A percentile compares a stretch with the other conserved stretches of the same genome.
phyloP scores from a whole-genome alignment of 2,113 vertebrate species.

The Jaculus jaculus region DNA sequence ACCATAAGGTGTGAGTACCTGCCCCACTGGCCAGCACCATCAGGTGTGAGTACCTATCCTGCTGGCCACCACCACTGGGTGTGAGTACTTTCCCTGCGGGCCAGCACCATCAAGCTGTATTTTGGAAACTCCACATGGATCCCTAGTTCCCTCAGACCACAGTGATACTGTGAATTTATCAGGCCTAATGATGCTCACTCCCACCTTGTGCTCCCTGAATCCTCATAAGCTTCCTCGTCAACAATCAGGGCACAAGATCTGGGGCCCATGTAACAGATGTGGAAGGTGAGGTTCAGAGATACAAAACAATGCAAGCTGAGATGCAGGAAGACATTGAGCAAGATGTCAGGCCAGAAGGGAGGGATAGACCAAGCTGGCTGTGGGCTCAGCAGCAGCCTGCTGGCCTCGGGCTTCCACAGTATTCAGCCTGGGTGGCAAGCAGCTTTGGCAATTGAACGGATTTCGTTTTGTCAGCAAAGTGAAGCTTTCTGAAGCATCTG shows the following conservation, averaged over 20 bases:
- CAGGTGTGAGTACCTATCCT: no score
- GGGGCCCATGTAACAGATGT: fast-evolving
- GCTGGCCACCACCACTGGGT: background rate
- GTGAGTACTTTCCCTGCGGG: no score
- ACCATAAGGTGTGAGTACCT: no score
- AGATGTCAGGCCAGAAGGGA: background rate
- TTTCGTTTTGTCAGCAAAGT: slow-evolving; percentile 45
- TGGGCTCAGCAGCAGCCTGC: background rate
- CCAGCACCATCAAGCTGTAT: fast-evolving
- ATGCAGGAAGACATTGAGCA: fast-evolving
- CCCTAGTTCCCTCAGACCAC: fast-evolving
- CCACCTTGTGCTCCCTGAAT: fast-evolving
- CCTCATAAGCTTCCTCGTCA: fast-evolving
- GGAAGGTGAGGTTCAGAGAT: background rate
- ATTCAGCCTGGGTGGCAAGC: background rate
- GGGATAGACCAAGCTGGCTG: background rate
- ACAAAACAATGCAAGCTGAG: fast-evolving
- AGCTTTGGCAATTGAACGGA: background rate
- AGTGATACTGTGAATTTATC: background rate
- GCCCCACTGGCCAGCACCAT: no score
- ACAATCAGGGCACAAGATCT: background rate
- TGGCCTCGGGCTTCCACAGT: background rate
- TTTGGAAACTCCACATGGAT: fast-evolving
- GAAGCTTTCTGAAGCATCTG: slow-evolving; percentile 33
- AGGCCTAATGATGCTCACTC: background rate